These are phyloP conservation scores for Tragelaphus strepsiceros DNA, from an alignment of 2,113 vertebrate species.

Conservation along the genomic window DNA sequence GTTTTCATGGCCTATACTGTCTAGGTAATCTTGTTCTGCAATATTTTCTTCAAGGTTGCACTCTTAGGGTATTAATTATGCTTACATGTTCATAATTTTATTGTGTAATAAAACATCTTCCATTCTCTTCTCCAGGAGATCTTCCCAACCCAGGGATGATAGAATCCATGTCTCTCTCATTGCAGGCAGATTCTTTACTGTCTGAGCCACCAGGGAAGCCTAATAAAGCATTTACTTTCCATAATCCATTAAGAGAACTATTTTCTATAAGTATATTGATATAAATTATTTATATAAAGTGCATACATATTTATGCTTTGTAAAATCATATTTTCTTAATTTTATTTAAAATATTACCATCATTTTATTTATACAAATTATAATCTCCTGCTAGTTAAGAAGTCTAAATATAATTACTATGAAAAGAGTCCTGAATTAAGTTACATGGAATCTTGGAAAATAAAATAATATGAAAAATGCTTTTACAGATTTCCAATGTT, in stretches of 20 bases:
- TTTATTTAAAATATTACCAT: neutral
- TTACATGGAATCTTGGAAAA: neutral
- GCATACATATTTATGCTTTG: neutral
- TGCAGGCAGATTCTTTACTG: neutral
- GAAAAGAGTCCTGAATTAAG: neutral
- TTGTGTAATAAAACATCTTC: neutral
- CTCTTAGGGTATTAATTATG: neutral
- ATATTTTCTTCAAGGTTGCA: neutral
- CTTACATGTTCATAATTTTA: neutral
- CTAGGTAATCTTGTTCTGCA: neutral
- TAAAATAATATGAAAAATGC: neutral
- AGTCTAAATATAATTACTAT: neutral
- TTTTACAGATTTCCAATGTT: constrained; percentile 26
- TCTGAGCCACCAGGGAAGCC: neutral
- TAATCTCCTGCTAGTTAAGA: neutral
- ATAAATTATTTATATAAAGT: neutral
- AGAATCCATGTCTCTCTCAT: neutral
- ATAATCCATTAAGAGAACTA: neutral
- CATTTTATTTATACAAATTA: neutral
- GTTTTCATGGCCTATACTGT: neutral
- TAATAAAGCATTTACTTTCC: neutral
- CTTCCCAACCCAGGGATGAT: neutral
- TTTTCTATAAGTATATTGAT: neutral
- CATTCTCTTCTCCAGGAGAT: neutral
- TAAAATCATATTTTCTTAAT: constrained; percentile 2